Evolutionary conservation across 1,140 invertebrate species (phyloP).

Genomic region (Caenorhabditis latens): DNA sequence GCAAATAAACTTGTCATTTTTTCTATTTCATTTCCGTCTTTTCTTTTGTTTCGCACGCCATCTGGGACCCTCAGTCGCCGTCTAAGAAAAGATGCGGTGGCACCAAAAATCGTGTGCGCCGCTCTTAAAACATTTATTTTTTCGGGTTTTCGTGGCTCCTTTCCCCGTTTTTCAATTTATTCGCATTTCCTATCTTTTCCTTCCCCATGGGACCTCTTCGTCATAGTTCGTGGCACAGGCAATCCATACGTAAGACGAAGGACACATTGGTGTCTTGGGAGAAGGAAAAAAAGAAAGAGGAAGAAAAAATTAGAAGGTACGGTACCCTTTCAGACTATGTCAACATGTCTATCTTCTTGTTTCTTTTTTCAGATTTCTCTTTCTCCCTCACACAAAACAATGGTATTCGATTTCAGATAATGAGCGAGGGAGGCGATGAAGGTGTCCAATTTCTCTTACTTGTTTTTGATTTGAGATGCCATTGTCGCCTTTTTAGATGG

Average conservation of each 20-base stretch:
- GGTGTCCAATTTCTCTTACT: constrained; percentile 43
- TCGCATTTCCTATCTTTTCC: background rate
- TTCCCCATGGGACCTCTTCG: constrained; percentile 33
- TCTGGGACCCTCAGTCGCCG: background rate
- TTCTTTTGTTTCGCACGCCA: constrained; percentile 56
- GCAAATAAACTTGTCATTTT: constrained; percentile 53
- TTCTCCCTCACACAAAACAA: background rate
- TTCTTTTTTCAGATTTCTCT: background rate
- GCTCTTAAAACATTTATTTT: constrained; percentile 54
- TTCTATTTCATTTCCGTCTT: constrained; percentile 50
- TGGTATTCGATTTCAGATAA: constrained; percentile 42
- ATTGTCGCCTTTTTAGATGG: constrained; percentile 42
- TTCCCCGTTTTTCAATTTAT: constrained; percentile 46
- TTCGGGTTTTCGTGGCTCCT: background rate
- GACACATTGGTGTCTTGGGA: constrained; percentile 53
- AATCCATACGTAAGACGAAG: constrained; percentile 18
- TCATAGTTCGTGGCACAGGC: constrained; percentile 28
- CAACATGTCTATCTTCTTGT: background rate
- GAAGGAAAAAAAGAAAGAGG: background rate
- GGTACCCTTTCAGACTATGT: background rate
- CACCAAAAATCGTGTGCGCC: constrained; percentile 41
- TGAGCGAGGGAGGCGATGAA: background rate
- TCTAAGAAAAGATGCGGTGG: background rate
- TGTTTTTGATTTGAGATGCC: constrained; percentile 50
- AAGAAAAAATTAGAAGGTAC: background rate